These are phyloP conservation scores for Homarus americanus DNA, from an alignment of 1,140 invertebrate species.

Conservation along the genomic window DNA sequence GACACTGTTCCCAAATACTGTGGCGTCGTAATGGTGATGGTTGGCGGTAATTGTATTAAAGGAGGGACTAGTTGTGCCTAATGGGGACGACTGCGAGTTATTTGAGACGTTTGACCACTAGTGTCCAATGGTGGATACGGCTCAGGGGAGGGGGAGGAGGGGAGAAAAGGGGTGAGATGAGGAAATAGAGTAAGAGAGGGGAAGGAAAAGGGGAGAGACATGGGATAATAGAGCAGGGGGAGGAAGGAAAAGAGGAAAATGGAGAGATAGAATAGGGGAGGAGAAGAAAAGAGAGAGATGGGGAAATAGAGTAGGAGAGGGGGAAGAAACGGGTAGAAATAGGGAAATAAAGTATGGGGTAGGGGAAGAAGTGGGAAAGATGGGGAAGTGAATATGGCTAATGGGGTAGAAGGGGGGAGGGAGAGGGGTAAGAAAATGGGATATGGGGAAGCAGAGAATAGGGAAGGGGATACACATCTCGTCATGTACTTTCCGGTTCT, in stretches of 20 bases:
- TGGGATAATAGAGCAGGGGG: neutral
- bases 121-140: neutral
- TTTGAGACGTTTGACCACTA: conserved; percentile 51
- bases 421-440: too few relatives aligned
- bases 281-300: neutral
- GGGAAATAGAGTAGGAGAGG: neutral
- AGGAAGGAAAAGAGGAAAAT: neutral
- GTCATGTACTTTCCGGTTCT: too few relatives aligned
- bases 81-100: conserved; percentile 47
- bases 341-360: too few relatives aligned
- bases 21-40: conserved; percentile 54
- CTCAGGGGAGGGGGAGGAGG: neutral
- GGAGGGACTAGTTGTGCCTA: conserved; percentile 64
- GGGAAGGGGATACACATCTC: too few relatives aligned
- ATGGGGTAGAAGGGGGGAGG: too few relatives aligned
- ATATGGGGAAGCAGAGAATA: too few relatives aligned
- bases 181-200: neutral
- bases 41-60: conserved; percentile 66
- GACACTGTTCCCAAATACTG: neutral
- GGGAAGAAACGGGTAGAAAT: too few relatives aligned
- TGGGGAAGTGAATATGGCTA: too few relatives aligned
- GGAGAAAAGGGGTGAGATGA: neutral
- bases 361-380: too few relatives aligned
- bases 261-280: neutral
- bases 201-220: neutral